Conservation (phyloP, 1,140 invertebrate genomes). For the Chionoecetes opilio region DNA sequence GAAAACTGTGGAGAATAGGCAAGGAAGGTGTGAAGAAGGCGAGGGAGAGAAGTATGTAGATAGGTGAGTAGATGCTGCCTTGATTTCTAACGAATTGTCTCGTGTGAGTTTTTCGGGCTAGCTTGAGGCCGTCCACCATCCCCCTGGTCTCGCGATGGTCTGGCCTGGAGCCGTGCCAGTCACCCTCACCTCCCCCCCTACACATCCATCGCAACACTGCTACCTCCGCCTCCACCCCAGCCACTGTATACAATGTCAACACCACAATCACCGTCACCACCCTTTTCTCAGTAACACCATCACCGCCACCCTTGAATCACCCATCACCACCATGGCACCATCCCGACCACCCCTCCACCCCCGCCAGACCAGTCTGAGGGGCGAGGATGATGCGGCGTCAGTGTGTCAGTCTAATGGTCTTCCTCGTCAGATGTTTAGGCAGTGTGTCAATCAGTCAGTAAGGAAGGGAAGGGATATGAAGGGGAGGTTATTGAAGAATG, state of each 20-base stretch:
- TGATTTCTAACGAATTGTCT: background rate
- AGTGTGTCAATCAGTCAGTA: background rate
- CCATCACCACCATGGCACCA: background rate
- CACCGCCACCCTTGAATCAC: background rate
- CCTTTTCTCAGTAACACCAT: background rate
- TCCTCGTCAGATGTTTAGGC: background rate
- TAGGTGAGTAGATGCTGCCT: background rate
- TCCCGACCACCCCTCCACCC: background rate
- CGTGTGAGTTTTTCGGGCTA: background rate
- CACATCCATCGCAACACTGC: background rate
- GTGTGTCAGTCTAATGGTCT: too few relatives aligned
- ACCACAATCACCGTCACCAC: background rate
- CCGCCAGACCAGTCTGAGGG: background rate
- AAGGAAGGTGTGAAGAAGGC: background rate
- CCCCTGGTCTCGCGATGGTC: background rate
- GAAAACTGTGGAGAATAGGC: background rate
- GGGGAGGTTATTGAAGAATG: background rate
- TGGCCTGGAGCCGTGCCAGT: conserved; percentile 1
- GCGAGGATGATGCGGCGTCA: background rate
- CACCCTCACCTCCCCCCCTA: background rate
- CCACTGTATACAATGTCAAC: background rate
- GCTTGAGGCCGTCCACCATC: background rate
- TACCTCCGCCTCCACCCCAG: background rate
- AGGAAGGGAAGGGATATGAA: background rate
- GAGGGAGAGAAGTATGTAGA: background rate